These are phyloP conservation scores for Trachops cirrhosus DNA, from an alignment of 2,797 vertebrate species.

Conservation along the genomic window DNA sequence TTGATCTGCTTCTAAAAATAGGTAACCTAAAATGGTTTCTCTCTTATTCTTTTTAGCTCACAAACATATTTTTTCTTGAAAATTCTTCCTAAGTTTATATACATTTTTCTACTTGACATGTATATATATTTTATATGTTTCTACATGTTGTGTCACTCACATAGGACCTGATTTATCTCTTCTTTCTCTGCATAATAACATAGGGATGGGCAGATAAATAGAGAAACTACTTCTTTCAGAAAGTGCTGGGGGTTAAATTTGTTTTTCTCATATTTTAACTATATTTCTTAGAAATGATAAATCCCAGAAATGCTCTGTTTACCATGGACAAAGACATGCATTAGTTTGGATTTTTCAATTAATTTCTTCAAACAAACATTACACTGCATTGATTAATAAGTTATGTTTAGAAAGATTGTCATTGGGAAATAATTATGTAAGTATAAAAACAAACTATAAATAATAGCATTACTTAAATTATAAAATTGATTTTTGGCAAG, in stretches of 20 bases:
- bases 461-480: background rate
- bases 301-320: background rate
- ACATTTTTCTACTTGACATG: background rate
- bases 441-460: background rate
- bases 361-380: background rate
- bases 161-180: background rate
- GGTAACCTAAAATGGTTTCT: background rate
- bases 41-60: background rate
- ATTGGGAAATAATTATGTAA: background rate
- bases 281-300: background rate
- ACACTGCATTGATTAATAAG: background rate
- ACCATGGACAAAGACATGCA: background rate
- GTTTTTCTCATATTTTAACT: background rate
- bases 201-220: background rate
- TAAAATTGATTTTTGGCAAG: background rate
- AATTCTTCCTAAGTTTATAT: background rate
- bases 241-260: background rate
- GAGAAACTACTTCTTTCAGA: background rate
- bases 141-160: background rate
- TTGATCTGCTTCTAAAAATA: constrained; percentile 9
- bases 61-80: background rate
- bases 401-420: background rate
- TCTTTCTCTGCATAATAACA: background rate
- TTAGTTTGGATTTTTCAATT: background rate
- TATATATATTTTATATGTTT: background rate